These are phyloP conservation scores for Cepaea nemoralis DNA, from an alignment of 1,140 invertebrate species.

Conservation along the genomic window DNA sequence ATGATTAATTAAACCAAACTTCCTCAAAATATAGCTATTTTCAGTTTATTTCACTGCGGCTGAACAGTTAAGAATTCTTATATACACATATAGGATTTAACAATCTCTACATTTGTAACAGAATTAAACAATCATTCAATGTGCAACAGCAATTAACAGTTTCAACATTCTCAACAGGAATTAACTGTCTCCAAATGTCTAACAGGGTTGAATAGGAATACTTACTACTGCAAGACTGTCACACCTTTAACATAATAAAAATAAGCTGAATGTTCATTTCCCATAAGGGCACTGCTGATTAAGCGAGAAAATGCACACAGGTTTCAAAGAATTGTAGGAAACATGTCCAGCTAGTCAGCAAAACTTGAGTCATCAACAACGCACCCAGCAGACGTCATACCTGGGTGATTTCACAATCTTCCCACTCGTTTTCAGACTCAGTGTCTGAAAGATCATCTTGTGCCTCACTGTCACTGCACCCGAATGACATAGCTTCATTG, in stretches of 20 bases:
- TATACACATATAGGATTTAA: too few species aligned
- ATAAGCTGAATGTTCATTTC: background rate
- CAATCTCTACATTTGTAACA: too few species aligned
- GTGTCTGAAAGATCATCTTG: slow-evolving; percentile 52
- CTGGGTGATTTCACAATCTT: slow-evolving; percentile 50
- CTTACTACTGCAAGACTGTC: background rate
- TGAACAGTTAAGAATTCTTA: too few species aligned
- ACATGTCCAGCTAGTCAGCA: background rate
- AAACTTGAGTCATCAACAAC: background rate
- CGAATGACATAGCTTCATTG: background rate
- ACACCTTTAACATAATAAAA: background rate
- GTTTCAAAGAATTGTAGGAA: background rate
- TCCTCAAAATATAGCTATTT: too few species aligned
- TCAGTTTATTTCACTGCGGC: too few species aligned
- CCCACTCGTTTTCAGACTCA: slow-evolving; percentile 53
- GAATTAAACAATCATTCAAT: too few species aligned
- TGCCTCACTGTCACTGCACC: slow-evolving; percentile 17
- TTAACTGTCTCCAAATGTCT: too few species aligned
- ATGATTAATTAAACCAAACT: too few species aligned
- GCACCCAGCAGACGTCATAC: slow-evolving; percentile 43
- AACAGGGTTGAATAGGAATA: too few species aligned
- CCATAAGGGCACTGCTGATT: background rate
- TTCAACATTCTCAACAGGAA: too few species aligned
- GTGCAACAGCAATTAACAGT: too few species aligned
- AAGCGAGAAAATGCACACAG: background rate